Evolutionary conservation across 37 sponge, comb jelly and placozoan genomes (phyloP).

Genomic region (Eunapius fragilis): DNA sequence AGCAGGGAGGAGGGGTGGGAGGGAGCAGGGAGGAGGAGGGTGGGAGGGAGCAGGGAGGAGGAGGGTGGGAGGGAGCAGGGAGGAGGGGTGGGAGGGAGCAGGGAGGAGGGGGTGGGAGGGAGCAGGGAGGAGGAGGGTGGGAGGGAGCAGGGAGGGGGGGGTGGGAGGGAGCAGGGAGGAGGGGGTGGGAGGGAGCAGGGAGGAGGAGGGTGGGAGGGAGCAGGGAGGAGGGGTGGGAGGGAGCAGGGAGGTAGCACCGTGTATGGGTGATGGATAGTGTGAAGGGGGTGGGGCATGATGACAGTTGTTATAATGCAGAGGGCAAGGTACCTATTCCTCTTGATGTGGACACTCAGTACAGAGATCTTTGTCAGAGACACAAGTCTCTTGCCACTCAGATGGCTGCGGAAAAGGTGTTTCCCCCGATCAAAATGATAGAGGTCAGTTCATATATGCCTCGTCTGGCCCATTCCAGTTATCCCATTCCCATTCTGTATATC

Average conservation of each 20-base stretch:
- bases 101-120: too few relatives aligned
- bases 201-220: not conserved
- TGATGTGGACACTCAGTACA: slow-evolving; percentile 4
- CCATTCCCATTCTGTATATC: not conserved
- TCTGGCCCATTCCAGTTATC: not conserved
- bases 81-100: too few relatives aligned
- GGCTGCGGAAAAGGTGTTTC: slow-evolving; percentile 1
- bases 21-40: too few relatives aligned
- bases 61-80: too few relatives aligned
- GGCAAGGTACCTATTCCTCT: not conserved
- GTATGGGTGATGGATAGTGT: not conserved
- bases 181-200: not conserved
- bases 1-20: too few relatives aligned
- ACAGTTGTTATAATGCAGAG: not conserved
- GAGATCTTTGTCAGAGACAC: slow-evolving; percentile 15
- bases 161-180: not conserved
- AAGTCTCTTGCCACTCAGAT: slow-evolving; percentile 6
- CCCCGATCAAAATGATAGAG: not conserved
- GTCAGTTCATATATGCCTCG: not conserved
- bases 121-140: not conserved
- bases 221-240: not conserved
- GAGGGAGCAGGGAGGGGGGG: not conserved
- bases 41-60: too few relatives aligned
- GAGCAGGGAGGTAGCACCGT: not conserved
- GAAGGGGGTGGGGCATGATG: not conserved